Evolutionary conservation across 2,888 invertebrate genomes (phyloP).

Genomic region (Gerris lacustris): DNA sequence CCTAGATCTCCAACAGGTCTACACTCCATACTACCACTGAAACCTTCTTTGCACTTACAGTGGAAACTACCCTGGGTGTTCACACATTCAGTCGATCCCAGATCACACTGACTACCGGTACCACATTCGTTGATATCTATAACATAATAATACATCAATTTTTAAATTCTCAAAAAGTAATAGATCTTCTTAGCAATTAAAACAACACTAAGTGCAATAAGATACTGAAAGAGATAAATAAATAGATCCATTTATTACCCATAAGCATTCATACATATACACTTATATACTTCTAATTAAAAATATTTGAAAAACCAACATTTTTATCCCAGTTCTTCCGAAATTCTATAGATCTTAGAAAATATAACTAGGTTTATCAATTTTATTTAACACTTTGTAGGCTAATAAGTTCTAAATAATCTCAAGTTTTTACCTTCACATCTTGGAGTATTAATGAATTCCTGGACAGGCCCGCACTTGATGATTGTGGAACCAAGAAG

Average conservation of each 20-base stretch:
- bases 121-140: constrained; percentile 78
- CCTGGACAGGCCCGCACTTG: constrained; percentile 70
- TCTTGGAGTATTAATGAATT: constrained; percentile 69
- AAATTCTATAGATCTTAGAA: no score
- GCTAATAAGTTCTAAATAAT: no score
- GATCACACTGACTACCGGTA: constrained; percentile 77
- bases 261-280: no score
- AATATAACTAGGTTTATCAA: no score
- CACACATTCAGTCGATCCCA: constrained; percentile 78
- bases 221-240: no score
- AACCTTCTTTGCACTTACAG: constrained; percentile 75
- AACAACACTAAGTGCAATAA: no score
- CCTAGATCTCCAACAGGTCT: constrained; percentile 82
- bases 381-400: no score
- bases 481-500: constrained; percentile 64
- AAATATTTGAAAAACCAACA: no score
- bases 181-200: no score
- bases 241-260: no score
- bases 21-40: constrained; percentile 73
- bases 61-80: constrained; percentile 80
- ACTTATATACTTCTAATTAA: no score
- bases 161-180: not conserved
- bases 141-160: constrained; percentile 18
- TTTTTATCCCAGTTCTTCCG: no score
- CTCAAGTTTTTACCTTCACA: constrained; percentile 51